Percentiles rank a stretch among this genome's conserved stretches.
phyloP scores from a whole-genome alignment of 1,140 invertebrate genomes.

The Pogonognathellus flavescens region DNA sequence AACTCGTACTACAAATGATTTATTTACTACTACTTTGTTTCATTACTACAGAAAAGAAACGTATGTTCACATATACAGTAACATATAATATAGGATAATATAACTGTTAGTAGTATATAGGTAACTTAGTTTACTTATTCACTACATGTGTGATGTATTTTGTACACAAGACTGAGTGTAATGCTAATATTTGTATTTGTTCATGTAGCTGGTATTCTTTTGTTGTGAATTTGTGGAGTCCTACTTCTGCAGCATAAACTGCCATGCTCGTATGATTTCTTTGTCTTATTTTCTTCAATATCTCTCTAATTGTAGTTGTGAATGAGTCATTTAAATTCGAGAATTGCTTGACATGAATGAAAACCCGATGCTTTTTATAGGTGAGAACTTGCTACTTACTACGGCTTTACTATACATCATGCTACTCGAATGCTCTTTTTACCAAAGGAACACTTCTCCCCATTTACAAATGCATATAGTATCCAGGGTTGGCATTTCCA shows the following conservation, averaged over 20 bases:
- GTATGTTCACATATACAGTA: not conserved
- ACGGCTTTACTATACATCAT: too few species aligned
- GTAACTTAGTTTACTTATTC: too few species aligned
- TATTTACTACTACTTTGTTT: not conserved
- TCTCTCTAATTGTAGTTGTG: conserved; percentile 42
- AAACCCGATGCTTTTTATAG: conserved; percentile 10
- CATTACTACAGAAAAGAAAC: not conserved
- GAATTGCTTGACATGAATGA: conserved; percentile 27
- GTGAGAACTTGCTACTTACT: not conserved
- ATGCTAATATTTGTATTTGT: conserved; percentile 38
- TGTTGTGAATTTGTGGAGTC: conserved; percentile 5
- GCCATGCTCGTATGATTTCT: conserved; percentile 34
- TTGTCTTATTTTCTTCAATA: conserved; percentile 49
- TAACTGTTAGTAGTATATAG: not conserved
- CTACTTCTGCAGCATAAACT: conserved; percentile 11
- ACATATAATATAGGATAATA: too few species aligned
- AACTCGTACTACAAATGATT: not conserved
- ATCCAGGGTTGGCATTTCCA: too few species aligned
- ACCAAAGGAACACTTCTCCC: not conserved
- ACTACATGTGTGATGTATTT: not conserved
- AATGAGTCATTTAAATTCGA: conserved; percentile 41
- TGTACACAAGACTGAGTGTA: not conserved
- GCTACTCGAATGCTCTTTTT: not conserved
- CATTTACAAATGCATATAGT: too few species aligned
- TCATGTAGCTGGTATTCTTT: conserved; percentile 27